A percentile compares a stretch with the other conserved stretches of the same genome.
phyloP scores from a whole-genome alignment of 2,888 invertebrate species.

The Meta bourneti region DNA sequence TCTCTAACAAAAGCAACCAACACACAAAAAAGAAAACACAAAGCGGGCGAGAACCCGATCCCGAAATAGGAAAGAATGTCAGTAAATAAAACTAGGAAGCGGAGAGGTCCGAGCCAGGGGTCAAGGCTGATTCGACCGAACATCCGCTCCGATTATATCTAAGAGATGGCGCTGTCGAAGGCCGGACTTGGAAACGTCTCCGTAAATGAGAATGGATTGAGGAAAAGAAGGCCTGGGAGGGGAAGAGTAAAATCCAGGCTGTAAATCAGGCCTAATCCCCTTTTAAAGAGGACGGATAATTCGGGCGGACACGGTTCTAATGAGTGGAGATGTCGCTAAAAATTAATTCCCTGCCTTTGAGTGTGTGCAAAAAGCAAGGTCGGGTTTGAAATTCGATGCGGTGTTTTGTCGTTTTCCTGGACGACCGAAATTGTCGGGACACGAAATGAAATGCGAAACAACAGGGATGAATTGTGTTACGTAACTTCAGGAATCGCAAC shows the following conservation, averaged over 20 bases:
- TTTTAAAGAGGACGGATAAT: conserved; percentile 66
- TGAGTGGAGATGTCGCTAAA: conserved; percentile 43
- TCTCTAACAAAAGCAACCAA: background rate
- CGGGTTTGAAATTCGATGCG: background rate
- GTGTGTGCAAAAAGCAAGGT: background rate
- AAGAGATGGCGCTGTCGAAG: conserved; percentile 66
- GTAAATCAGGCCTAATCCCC: conserved; percentile 73
- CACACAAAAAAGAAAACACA: background rate
- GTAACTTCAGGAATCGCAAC: too few relatives aligned
- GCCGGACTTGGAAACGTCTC: conserved; percentile 21
- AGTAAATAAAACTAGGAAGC: conserved; percentile 65
- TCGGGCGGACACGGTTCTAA: conserved; percentile 53
- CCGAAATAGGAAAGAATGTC: conserved; percentile 61
- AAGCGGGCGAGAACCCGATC: conserved; percentile 7
- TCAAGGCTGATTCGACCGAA: conserved; percentile 65
- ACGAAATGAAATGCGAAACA: too few relatives aligned
- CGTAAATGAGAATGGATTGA: conserved; percentile 72
- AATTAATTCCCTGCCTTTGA: conserved; percentile 53
- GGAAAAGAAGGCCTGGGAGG: conserved; percentile 39
- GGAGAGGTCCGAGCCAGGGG: conserved; percentile 31
- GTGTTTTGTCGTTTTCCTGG: background rate
- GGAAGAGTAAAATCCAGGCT: conserved; percentile 59
- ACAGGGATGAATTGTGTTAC: too few relatives aligned
- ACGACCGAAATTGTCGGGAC: too few relatives aligned
- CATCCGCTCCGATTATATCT: conserved; percentile 60